Conservation (phyloP, 2,797 vertebrate species). For the Tapera naevia region DNA sequence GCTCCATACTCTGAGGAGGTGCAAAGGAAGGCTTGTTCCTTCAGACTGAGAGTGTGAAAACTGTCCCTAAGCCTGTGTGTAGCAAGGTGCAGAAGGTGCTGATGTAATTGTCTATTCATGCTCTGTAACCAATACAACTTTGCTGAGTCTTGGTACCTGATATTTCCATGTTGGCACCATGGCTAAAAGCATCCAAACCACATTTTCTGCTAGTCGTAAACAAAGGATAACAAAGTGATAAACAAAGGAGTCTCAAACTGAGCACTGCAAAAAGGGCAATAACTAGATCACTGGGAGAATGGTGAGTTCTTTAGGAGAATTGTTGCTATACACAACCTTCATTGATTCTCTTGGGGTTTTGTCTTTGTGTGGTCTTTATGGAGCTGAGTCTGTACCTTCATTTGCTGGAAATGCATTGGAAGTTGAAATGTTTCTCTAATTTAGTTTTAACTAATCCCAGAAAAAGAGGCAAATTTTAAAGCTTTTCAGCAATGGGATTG, state of each 20-base stretch:
- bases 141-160: conserved; percentile 20
- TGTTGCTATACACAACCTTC: background rate
- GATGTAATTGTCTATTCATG: background rate
- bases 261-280: background rate
- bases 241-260: background rate
- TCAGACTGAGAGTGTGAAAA: background rate
- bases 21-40: conserved; percentile 26
- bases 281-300: background rate
- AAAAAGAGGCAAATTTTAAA: background rate
- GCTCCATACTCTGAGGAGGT: background rate
- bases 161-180: background rate
- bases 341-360: background rate
- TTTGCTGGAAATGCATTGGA: background rate
- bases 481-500: background rate
- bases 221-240: background rate
- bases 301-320: background rate
- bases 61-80: background rate
- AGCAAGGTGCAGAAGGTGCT: background rate
- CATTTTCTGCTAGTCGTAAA: background rate
- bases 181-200: conserved; percentile 9
- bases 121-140: conserved; percentile 13
- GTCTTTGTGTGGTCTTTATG: background rate
- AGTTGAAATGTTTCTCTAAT: background rate
- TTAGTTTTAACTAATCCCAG: background rate
- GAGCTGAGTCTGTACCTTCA: background rate